phyloP scores from a whole-genome alignment of 2,113 vertebrate species.

The Heterotis niloticus region DNA sequence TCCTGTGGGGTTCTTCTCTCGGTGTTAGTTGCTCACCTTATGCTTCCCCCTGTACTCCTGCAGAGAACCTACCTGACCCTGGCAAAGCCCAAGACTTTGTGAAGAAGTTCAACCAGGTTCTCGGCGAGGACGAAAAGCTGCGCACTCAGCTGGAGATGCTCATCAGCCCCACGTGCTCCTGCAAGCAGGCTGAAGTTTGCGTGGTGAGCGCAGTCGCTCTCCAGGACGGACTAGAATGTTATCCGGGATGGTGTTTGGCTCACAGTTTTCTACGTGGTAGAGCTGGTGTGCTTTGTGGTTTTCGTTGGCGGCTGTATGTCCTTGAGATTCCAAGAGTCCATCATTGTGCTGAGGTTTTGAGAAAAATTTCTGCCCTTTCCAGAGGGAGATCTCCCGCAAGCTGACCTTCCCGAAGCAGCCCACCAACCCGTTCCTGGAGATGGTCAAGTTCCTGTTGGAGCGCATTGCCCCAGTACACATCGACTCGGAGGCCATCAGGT shows the following conservation, averaged over 20 bases:
- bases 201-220: slow-evolving; percentile 75
- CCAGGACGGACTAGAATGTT: not conserved
- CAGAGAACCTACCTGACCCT: slow-evolving; percentile 95
- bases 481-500: slow-evolving; percentile 98
- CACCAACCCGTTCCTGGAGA: slow-evolving; percentile 93
- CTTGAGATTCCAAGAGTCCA: not conserved
- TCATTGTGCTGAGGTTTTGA: not conserved
- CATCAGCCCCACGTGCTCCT: slow-evolving; percentile 95
- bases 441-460: slow-evolving; percentile 95
- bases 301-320: not conserved
- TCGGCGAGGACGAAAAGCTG: slow-evolving; percentile 94
- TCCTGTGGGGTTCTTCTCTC: not conserved
- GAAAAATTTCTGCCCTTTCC: slow-evolving; percentile 12
- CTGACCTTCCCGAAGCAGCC: slow-evolving; percentile 94
- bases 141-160: slow-evolving; percentile 84
- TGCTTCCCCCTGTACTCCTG: not conserved
- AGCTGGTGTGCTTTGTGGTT: not conserved
- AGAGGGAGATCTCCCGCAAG: slow-evolving; percentile 96
- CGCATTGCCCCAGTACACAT: slow-evolving; percentile 97
- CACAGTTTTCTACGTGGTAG: not conserved
- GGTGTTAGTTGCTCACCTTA: not conserved
- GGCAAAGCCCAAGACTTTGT: slow-evolving; percentile 99
- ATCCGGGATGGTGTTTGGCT: not conserved
- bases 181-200: slow-evolving; percentile 95
- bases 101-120: slow-evolving; percentile 97